A percentile compares a stretch with the other conserved stretches of the same genome.
phyloP scores from a whole-genome alignment of 2,888 invertebrate species.

The Notodonta ziczac region DNA sequence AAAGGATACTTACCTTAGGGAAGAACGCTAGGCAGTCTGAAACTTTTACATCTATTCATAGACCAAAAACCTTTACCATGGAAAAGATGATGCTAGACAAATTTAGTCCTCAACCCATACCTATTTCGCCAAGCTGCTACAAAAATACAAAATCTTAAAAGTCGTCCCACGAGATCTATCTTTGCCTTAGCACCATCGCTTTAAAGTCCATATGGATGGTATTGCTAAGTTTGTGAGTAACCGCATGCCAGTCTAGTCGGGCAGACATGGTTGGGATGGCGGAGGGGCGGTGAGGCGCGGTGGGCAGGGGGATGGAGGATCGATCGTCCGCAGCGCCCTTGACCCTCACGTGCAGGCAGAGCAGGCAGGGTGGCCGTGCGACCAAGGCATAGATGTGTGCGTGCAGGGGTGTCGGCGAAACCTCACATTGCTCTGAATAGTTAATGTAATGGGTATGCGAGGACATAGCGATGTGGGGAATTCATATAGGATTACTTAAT shows the following conservation, averaged over 20 bases:
- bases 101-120: no score
- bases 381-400: slow-evolving; percentile 20
- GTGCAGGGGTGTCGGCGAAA: slow-evolving; percentile 26
- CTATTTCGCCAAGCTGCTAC: no score
- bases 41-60: no score
- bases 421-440: slow-evolving; percentile 1
- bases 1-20: no score
- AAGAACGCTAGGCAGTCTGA: no score
- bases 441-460: no score
- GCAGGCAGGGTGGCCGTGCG: slow-evolving; percentile 20
- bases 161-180: no score
- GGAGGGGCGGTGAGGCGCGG: slow-evolving; percentile 14
- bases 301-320: slow-evolving; percentile 33
- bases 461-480: no score
- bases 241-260: slow-evolving; percentile 51
- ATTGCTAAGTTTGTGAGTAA: slow-evolving; percentile 13
- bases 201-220: not conserved
- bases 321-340: slow-evolving; percentile 67
- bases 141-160: no score
- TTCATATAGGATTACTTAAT: no score
- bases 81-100: no score
- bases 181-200: not conserved
- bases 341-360: slow-evolving; percentile 59
- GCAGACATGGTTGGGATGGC: slow-evolving; percentile 36
- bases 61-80: no score